A percentile compares a stretch with the other conserved stretches of the same genome.
phyloP scores from a whole-genome alignment of 2,888 invertebrate species.

The Rhodophaea formosa region DNA sequence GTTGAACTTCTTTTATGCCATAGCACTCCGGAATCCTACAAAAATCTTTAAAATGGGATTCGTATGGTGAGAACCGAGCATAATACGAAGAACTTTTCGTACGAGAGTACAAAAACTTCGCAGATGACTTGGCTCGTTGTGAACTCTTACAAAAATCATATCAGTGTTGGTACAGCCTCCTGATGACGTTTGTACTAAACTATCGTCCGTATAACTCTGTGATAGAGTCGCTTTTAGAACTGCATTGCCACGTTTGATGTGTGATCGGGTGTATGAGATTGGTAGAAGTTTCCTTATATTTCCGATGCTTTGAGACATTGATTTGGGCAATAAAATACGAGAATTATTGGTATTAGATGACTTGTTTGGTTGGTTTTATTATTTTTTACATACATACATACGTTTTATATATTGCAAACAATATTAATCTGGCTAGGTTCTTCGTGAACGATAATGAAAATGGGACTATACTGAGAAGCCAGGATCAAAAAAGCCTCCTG shows the following conservation, averaged over 20 bases:
- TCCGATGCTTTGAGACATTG: slow-evolving; percentile 12
- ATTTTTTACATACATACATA: not conserved
- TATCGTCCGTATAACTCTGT: too few species aligned
- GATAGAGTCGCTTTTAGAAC: too few species aligned
- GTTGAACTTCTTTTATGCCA: too few species aligned
- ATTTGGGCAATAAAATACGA: slow-evolving; percentile 20
- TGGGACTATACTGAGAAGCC: too few species aligned
- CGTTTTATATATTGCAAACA: too few species aligned
- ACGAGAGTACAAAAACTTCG: not conserved
- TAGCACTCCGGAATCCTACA: too few species aligned
- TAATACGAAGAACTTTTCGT: not conserved
- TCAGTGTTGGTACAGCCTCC: not conserved
- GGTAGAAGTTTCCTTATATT: slow-evolving; percentile 16
- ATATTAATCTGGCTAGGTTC: too few species aligned
- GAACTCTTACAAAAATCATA: slow-evolving; percentile 11
- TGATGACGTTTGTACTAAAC: too few species aligned
- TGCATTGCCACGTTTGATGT: too few species aligned
- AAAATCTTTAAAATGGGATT: too few species aligned
- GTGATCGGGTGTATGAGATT: not conserved
- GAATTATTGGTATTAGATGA: not conserved
- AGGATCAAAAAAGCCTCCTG: too few species aligned
- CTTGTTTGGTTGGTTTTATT: not conserved
- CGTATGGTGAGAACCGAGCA: not conserved
- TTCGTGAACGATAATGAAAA: too few species aligned
- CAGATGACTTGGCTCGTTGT: slow-evolving; percentile 3